Evolutionary conservation across 2,888 invertebrate genomes (phyloP), one percentile per base, ranked within the genome.

Genomic region (Trichogramma dendrolimi): DNA sequence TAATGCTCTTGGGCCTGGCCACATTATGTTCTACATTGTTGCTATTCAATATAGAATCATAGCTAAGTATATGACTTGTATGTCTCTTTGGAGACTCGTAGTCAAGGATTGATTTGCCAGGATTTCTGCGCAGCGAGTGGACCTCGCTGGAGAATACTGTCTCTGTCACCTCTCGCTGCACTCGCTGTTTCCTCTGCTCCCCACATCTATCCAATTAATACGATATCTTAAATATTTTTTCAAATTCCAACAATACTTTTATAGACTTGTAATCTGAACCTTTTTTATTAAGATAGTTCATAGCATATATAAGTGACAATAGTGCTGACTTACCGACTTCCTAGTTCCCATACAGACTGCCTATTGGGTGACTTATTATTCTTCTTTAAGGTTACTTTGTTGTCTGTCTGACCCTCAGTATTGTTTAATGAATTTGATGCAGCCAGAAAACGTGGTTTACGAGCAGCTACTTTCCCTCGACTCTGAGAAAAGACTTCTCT

Each of bases 401-500:
- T 78, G 62, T 78, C 79, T n/a, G 72, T 71, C 61, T 74, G 73
- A 66, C 74, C 74, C 52, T 81, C 81, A 65, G 79, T 77, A 64
- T 74, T 78, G 64, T 73, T 70, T 63, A 77, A 66, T 6, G 78
- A 73, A 68, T 79, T 78, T n/a, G 78, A 76, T 39, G 77, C 75
- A 49, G 77, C 72, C 10, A 79, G 77, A 67, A 81, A 87, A 48
- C 89, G 83, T 69, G 88, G 83, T 79, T 89, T 90, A 69, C 89
- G 84, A 58, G 87, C 85, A 58, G 90, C 89, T 55, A 78, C 79
- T 80, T 91, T 90, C 73, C 87, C 88, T 72, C 91, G 83, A 78
- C 90, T 91, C 79, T 91, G 90, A 48, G 91, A 91, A 80, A 89
- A 91, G 67, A 92, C 84, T 80, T 92, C 92, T 63, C 91, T 84